A percentile compares a stretch with the other conserved stretches of the same genome.
These are phyloP conservation scores for Melinaea marsaeus DNA, from an alignment of 2,888 invertebrate genomes.

Conservation along the genomic window DNA sequence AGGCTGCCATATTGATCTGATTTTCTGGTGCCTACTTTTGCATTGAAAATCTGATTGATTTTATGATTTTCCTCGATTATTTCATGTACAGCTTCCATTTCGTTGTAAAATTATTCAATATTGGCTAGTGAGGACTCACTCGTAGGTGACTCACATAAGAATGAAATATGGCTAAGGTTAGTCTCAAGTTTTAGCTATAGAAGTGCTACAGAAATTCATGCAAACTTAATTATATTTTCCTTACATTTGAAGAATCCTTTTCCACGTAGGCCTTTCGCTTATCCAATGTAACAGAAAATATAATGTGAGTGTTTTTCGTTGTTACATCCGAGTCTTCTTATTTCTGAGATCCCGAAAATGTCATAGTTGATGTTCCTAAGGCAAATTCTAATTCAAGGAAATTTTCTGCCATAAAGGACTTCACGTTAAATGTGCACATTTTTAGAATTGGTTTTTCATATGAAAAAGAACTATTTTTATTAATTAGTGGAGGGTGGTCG, in stretches of 20 bases:
- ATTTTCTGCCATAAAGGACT: no score
- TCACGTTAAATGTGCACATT: no score
- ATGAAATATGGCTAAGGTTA: conserved; percentile 13
- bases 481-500: no score
- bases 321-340: conserved; percentile 5
- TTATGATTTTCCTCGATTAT: conserved; percentile 3
- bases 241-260: conserved; percentile 2
- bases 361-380: conserved; percentile 6
- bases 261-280: conserved; percentile 11
- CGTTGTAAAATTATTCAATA: conserved; percentile 15
- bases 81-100: conserved; percentile 4
- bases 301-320: conserved; percentile 13
- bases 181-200: no score
- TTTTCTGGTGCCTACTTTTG: conserved; percentile 13
- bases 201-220: no score
- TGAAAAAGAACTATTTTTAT: no score
- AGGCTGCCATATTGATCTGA: background rate
- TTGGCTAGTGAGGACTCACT: conserved; percentile 7
- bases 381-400: no score
- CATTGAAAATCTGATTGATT: background rate
- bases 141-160: background rate
- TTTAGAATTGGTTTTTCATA: no score
- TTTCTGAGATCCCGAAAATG: conserved; percentile 14
- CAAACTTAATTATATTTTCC: no score
- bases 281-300: conserved; percentile 12